Percentiles rank a stretch among this genome's conserved stretches.
phyloP scores from a whole-genome alignment of 2,113 vertebrate species.

The Pimephales promelas region DNA sequence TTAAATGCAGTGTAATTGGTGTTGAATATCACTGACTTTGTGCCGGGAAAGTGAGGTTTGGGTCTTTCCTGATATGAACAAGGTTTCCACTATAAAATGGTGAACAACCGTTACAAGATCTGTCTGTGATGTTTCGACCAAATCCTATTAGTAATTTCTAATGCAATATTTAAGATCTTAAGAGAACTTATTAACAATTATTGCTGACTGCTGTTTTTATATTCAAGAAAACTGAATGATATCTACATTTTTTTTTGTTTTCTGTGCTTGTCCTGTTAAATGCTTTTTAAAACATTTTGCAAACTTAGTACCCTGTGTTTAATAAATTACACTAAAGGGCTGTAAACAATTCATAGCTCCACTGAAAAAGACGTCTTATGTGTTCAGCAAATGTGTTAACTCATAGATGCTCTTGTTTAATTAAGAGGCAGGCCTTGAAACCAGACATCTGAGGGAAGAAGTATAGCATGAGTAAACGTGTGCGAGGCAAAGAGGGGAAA shows the following conservation, averaged over 20 bases:
- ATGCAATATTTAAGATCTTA: background rate
- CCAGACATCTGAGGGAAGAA: background rate
- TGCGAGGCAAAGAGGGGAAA: background rate
- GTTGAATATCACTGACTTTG: constrained; percentile 34
- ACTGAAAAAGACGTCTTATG: background rate
- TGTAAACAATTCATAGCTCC: background rate
- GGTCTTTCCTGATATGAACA: constrained; percentile 52
- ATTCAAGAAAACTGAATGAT: background rate
- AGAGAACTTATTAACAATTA: too few relatives aligned
- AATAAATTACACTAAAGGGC: constrained; percentile 3
- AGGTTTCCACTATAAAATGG: constrained; percentile 60
- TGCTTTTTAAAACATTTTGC: background rate
- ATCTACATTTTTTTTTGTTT: background rate
- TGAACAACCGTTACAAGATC: constrained; percentile 27
- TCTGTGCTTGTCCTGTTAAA: background rate
- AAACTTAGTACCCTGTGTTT: background rate
- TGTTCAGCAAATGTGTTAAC: background rate
- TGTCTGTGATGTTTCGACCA: constrained; percentile 7
- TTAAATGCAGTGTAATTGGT: constrained; percentile 50
- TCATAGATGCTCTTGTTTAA: constrained; percentile 7
- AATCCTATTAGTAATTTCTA: background rate
- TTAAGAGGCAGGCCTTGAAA: background rate
- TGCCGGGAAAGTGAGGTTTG: constrained; percentile 63
- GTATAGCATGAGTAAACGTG: background rate
- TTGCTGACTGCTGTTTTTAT: background rate